These are phyloP conservation scores for Hydra vulgaris DNA, from an alignment of 30 jellyfish, hydroid and myxozoan species.

Conservation along the genomic window DNA sequence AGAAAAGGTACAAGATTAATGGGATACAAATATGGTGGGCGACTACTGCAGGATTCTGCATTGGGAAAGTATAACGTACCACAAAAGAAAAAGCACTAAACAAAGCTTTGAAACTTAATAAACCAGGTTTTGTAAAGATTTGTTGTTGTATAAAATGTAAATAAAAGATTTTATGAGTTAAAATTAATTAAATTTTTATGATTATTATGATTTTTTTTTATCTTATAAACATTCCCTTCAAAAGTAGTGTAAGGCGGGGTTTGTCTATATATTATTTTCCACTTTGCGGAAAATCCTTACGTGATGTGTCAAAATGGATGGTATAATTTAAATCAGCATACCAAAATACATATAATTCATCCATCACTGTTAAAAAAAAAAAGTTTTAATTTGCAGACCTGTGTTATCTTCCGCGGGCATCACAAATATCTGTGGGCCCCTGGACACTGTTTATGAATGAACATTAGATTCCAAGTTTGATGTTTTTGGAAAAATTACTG, in stretches of 20 bases:
- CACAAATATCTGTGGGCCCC: too few relatives aligned
- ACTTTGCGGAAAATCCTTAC: not conserved
- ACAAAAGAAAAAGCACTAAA: not conserved
- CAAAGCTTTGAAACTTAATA: not conserved
- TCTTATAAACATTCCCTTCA: not conserved
- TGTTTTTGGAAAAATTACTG: too few relatives aligned
- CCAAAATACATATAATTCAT: not conserved
- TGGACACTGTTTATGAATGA: too few relatives aligned
- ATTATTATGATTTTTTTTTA: not conserved
- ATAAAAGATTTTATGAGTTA: not conserved
- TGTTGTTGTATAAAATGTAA: not conserved
- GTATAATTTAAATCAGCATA: not conserved
- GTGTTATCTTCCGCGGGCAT: too few relatives aligned
- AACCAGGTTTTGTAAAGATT: not conserved
- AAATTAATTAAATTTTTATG: too few relatives aligned
- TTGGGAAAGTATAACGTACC: not conserved
- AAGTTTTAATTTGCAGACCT: not conserved
- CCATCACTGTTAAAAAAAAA: not conserved
- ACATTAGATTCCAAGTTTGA: too few relatives aligned
- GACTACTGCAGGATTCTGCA: not conserved
- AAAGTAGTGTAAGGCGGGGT: not conserved
- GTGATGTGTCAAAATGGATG: not conserved
- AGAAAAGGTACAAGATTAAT: not conserved
- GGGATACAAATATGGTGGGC: not conserved
- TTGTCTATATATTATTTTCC: not conserved